Conservation (phyloP, 2,888 invertebrate genomes). For the Dromius quadrimaculatus region DNA sequence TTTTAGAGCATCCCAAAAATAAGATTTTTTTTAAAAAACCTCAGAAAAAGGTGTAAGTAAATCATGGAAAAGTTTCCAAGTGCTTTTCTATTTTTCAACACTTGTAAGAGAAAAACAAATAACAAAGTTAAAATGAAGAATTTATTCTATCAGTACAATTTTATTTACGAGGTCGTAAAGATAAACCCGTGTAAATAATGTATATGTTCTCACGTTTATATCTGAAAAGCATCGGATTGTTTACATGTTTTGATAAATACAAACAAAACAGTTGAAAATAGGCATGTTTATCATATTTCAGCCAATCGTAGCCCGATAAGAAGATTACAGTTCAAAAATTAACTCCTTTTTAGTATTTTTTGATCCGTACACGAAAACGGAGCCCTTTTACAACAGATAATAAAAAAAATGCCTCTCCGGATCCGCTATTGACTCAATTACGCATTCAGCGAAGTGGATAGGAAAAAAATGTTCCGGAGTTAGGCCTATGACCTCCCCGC, state of each 20-base stretch:
- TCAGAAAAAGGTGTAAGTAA: no score
- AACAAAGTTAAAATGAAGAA: conserved; percentile 1
- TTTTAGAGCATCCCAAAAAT: no score
- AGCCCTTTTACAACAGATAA: background rate
- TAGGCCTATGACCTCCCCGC: conserved; percentile 49
- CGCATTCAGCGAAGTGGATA: conserved; percentile 23
- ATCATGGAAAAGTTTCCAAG: background rate
- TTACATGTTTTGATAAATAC: conserved; percentile 22
- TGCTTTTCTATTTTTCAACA: background rate
- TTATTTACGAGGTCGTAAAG: conserved; percentile 32
- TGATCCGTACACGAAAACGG: no score
- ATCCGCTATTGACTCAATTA: no score
- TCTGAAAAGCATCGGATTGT: conserved; percentile 20
- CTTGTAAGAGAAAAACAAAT: background rate
- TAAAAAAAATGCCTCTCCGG: no score
- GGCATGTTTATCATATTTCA: no score
- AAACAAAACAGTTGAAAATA: no score
- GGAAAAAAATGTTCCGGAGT: conserved; percentile 10
- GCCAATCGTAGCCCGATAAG: no score
- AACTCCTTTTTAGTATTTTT: no score
- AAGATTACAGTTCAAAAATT: no score
- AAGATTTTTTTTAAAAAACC: no score
- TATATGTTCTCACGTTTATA: conserved; percentile 31
- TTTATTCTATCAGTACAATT: conserved; percentile 14
- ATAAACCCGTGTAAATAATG: conserved; percentile 28